Evolutionary conservation across 1,140 invertebrate species (phyloP).

Genomic region (Hypothenemus hampei): DNA sequence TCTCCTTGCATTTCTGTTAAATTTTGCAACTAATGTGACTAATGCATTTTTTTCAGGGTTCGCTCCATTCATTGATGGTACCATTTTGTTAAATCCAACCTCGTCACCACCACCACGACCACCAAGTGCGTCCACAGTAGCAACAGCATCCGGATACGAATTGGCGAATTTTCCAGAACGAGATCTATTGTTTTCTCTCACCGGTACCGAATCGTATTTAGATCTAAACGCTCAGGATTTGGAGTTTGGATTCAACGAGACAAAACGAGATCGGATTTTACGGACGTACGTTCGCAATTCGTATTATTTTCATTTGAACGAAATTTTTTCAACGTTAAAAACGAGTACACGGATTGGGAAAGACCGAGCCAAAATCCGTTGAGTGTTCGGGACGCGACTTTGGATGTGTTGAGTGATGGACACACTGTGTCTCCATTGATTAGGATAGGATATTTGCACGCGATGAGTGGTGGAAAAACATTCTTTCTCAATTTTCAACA

Average conservation of each 20-base stretch:
- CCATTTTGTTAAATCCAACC: conserved; percentile 61
- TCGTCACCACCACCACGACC: conserved; percentile 31
- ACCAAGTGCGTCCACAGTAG: conserved; percentile 41
- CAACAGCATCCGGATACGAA: conserved; percentile 64
- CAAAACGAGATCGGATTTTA: conserved; percentile 74
- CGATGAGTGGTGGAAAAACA: conserved; percentile 67
- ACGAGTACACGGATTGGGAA: conserved; percentile 93
- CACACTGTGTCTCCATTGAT: conserved; percentile 80
- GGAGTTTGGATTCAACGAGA: conserved; percentile 81
- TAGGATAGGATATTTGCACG: conserved; percentile 74
- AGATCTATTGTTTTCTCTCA: conserved; percentile 72
- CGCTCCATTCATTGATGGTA: conserved; percentile 84
- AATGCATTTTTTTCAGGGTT: conserved; percentile 53
- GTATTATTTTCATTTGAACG: conserved; percentile 84
- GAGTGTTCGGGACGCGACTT: conserved; percentile 68
- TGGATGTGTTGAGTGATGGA: conserved; percentile 78
- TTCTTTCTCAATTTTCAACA: conserved; percentile 88
- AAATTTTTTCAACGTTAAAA: conserved; percentile 85
- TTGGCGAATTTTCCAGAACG: conserved; percentile 78
- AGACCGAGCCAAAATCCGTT: conserved; percentile 67
- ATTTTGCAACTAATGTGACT: not conserved
- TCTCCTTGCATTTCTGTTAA: too few species aligned
- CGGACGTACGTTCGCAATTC: conserved; percentile 84
- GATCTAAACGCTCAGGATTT: conserved; percentile 71
- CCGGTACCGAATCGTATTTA: conserved; percentile 65